Percentiles rank a stretch among this genome's conserved stretches.
phyloP scores from a whole-genome alignment of 2,797 vertebrate species.

The Mastacembelus armatus region DNA sequence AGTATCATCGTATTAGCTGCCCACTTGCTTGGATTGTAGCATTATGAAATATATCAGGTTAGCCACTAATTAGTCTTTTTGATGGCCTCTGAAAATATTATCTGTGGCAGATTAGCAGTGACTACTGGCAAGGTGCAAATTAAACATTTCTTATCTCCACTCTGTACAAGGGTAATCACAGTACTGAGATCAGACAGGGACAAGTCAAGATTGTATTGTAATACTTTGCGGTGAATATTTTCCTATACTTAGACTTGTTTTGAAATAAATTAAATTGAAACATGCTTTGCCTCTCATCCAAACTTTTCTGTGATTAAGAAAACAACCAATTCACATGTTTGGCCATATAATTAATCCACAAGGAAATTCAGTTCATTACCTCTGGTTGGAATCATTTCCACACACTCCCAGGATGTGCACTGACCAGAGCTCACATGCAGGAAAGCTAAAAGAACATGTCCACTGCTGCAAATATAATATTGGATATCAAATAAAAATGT shows the following conservation, averaged over 20 bases:
- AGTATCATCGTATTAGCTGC: background rate
- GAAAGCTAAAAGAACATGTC: background rate
- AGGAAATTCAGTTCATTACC: background rate
- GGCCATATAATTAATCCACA: conserved; percentile 1
- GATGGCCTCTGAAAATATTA: too few relatives aligned
- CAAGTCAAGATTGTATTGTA: background rate
- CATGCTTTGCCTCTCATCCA: background rate
- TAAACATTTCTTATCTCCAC: conserved; percentile 22
- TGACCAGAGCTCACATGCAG: too few relatives aligned
- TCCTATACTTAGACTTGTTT: background rate
- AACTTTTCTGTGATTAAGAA: background rate
- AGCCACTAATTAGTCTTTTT: background rate
- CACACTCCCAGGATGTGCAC: too few relatives aligned
- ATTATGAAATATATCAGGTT: background rate
- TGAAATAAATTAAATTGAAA: background rate
- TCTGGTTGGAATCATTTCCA: background rate
- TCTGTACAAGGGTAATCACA: background rate
- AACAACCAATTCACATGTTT: background rate
- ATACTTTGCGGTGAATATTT: background rate
- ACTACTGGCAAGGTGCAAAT: conserved; percentile 24
- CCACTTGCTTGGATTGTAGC: background rate
- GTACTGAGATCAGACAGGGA: background rate
- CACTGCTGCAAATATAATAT: background rate
- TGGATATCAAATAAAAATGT: conserved; percentile 19
- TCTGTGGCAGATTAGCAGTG: conserved; percentile 15